A percentile compares a stretch with the other conserved stretches of the same genome.
Conservation (phyloP, 2,113 vertebrate species). For the Andinoacara biseriatus region DNA sequence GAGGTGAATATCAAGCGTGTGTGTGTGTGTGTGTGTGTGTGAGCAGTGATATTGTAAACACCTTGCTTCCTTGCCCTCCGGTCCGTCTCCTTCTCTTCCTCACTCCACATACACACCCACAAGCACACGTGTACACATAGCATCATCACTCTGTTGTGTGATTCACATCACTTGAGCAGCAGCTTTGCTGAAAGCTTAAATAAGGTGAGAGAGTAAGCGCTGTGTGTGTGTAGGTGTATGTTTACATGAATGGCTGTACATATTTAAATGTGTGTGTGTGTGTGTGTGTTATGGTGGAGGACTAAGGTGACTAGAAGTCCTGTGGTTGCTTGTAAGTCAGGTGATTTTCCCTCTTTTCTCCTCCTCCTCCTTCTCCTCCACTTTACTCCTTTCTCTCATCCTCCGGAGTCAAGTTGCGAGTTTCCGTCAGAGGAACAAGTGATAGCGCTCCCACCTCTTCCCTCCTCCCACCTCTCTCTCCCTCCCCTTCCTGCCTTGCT, state of each 20-base stretch:
- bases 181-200: constrained; percentile 71
- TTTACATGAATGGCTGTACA: constrained; percentile 4
- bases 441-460: constrained; percentile 68
- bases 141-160: constrained; percentile 48
- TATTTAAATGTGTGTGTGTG: constrained; percentile 3
- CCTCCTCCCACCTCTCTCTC: constrained; percentile 61
- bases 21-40: constrained; percentile 17
- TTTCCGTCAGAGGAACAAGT: constrained; percentile 79
- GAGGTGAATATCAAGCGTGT: constrained; percentile 6
- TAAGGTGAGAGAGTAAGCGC: constrained; percentile 76
- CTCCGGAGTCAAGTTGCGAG: constrained; percentile 71
- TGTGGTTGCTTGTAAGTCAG: constrained; percentile 49
- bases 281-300: background rate
- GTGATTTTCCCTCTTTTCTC: constrained; percentile 7
- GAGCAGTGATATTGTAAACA: constrained; percentile 34
- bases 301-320: constrained; percentile 40
- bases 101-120: constrained; percentile 6
- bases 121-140: background rate
- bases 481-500: constrained; percentile 66
- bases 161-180: constrained; percentile 53
- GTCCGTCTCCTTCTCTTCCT: background rate
- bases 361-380: constrained; percentile 11
- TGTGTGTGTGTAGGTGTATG: constrained; percentile 40
- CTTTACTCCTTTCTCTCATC: constrained; percentile 64
- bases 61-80: background rate